A percentile compares a stretch with the other conserved stretches of the same genome.
Evolutionary conservation across 92 coral and sea anemone species (phyloP).

Genomic region (Porites lobata): DNA sequence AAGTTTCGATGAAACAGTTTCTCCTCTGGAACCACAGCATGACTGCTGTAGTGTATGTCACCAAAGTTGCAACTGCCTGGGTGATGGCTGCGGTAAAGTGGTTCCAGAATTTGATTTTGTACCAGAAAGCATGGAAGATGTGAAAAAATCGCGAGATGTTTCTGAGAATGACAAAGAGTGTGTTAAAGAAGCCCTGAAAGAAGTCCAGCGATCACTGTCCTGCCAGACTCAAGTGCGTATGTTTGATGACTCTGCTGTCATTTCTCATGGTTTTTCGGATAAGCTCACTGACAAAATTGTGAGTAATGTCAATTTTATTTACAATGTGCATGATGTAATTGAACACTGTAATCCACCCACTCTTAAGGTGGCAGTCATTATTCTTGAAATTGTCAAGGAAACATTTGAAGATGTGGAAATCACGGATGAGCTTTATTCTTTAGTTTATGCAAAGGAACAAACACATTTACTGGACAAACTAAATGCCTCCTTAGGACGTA

Average conservation of each 20-base stretch:
- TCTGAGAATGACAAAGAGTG: slow-evolving; percentile 15
- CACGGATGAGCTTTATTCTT: slow-evolving; percentile 22
- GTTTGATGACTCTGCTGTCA: slow-evolving; percentile 14
- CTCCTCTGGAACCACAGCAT: slow-evolving; percentile 13
- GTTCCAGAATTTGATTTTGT: not conserved
- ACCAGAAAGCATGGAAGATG: not conserved
- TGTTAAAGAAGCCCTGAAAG: slow-evolving; percentile 1
- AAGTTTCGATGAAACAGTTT: slow-evolving; percentile 6
- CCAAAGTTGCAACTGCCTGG: slow-evolving; percentile 6
- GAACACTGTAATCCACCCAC: slow-evolving; percentile 32
- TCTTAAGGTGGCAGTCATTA: slow-evolving; percentile 14
- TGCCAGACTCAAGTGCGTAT: slow-evolving; percentile 15
- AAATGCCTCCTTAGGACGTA: not conserved
- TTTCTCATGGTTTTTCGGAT: slow-evolving; percentile 22
- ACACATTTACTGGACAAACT: not conserved
- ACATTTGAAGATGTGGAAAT: slow-evolving; percentile 12
- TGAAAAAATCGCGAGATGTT: not conserved
- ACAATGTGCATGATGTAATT: slow-evolving; percentile 24
- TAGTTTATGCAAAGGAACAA: slow-evolving; percentile 30
- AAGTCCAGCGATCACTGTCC: slow-evolving; percentile 6
- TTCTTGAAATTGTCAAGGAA: slow-evolving; percentile 10
- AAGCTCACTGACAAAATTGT: slow-evolving; percentile 35
- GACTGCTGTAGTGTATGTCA: slow-evolving; percentile 41
- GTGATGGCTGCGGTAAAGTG: not conserved
- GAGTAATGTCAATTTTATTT: slow-evolving; percentile 27